These are phyloP conservation scores for Tribolium freemani DNA, from an alignment of 2,888 invertebrate genomes.

Conservation along the genomic window DNA sequence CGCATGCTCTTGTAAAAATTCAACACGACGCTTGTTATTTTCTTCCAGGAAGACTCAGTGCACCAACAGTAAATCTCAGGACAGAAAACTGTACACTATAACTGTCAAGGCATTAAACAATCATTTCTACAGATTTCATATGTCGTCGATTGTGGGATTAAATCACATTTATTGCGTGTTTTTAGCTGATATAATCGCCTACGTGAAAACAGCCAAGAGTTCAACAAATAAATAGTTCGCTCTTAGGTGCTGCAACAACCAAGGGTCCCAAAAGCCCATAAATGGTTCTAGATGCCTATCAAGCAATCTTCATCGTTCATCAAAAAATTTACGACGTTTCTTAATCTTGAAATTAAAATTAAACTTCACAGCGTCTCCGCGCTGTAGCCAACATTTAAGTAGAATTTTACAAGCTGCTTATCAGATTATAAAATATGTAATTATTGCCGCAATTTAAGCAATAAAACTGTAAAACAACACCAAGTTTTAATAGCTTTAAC, in stretches of 20 bases:
- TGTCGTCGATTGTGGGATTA: background rate
- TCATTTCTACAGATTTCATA: background rate
- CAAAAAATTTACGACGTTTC: background rate
- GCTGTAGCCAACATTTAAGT: background rate
- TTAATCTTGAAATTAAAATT: background rate
- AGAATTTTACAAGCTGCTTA: background rate
- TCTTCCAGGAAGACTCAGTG: constrained; percentile 13
- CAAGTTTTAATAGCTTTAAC: background rate
- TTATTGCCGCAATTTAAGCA: background rate
- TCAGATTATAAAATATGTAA: background rate
- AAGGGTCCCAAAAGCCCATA: too few relatives aligned
- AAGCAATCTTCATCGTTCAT: background rate
- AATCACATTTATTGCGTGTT: background rate
- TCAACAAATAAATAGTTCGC: background rate
- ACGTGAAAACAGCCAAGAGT: background rate
- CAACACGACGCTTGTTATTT: constrained; percentile 20
- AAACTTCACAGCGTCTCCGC: background rate
- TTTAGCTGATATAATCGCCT: background rate
- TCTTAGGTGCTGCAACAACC: too few relatives aligned
- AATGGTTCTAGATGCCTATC: background rate
- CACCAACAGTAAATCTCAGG: constrained; percentile 21
- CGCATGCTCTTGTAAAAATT: constrained; percentile 18
- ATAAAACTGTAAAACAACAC: background rate
- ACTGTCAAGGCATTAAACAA: background rate
- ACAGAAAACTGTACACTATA: background rate